Conservation (phyloP, 2,113 vertebrate genomes). For the Dasyprocta punctata region DNA sequence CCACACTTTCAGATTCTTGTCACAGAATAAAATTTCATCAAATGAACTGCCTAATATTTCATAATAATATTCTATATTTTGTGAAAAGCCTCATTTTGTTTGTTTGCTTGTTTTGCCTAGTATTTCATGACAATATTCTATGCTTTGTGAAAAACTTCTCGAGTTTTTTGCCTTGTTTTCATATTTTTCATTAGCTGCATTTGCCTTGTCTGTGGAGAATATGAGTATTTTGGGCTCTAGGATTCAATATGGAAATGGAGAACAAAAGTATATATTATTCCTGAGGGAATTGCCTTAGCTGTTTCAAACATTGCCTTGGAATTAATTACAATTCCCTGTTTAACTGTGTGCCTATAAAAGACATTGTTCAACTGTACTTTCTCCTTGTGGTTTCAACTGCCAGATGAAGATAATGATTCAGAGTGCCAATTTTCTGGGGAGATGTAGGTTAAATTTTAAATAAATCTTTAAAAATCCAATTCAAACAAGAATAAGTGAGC, state of each 20-base stretch:
- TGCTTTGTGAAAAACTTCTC: neutral
- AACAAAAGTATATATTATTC: neutral
- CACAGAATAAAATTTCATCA: neutral
- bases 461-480: constrained; percentile 53
- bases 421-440: constrained; percentile 24
- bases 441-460: constrained; percentile 25
- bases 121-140: neutral
- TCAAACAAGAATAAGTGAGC: neutral
- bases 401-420: constrained; percentile 24
- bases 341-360: neutral
- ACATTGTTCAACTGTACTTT: constrained; percentile 37
- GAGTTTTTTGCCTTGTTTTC: neutral
- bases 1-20: neutral
- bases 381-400: neutral
- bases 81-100: neutral
- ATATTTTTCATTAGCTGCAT: neutral
- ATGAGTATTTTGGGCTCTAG: constrained; percentile 18
- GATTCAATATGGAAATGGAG: constrained; percentile 31
- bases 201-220: constrained; percentile 24
- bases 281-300: neutral
- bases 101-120: neutral
- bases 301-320: constrained; percentile 7
- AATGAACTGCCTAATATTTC: neutral
- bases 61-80: neutral
- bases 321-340: constrained; percentile 43